phyloP scores from a whole-genome alignment of 2,888 invertebrate genomes.

The Acleris laterana region DNA sequence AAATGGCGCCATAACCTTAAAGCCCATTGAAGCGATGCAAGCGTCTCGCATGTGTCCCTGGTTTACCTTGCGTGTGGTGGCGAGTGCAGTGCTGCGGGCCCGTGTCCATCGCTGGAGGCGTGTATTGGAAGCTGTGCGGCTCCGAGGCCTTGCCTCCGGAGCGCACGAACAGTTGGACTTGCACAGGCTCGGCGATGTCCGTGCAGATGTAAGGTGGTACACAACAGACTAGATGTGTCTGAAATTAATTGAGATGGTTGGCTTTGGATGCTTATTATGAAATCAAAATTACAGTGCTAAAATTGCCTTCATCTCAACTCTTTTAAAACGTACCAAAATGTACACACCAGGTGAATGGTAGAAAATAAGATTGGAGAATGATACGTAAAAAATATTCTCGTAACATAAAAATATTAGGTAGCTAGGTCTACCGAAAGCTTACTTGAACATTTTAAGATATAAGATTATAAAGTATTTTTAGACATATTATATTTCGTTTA shows the following conservation, averaged over 20 bases:
- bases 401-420: too few relatives aligned
- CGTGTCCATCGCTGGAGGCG: constrained; percentile 77
- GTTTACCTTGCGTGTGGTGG: constrained; percentile 63
- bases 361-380: too few relatives aligned
- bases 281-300: too few relatives aligned
- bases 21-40: constrained; percentile 29
- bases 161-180: constrained; percentile 90
- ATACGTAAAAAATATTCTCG: too few relatives aligned
- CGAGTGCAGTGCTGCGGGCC: constrained; percentile 64
- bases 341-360: too few relatives aligned
- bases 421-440: too few relatives aligned
- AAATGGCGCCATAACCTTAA: constrained; percentile 25
- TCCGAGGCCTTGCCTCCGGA: constrained; percentile 95
- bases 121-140: constrained; percentile 93
- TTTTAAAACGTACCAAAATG: too few relatives aligned
- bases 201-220: constrained; percentile 90
- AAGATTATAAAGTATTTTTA: too few relatives aligned
- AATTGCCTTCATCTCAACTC: too few relatives aligned
- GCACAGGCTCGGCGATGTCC: constrained; percentile 88
- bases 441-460: too few relatives aligned
- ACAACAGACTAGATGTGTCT: constrained; percentile 95
- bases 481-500: too few relatives aligned
- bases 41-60: constrained; percentile 1
- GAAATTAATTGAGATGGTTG: constrained; percentile 40
- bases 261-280: too few relatives aligned